A percentile compares a stretch with the other conserved stretches of the same genome.
phyloP scores from a whole-genome alignment of 2,888 invertebrate genomes.

The Nomada hirtipes region DNA sequence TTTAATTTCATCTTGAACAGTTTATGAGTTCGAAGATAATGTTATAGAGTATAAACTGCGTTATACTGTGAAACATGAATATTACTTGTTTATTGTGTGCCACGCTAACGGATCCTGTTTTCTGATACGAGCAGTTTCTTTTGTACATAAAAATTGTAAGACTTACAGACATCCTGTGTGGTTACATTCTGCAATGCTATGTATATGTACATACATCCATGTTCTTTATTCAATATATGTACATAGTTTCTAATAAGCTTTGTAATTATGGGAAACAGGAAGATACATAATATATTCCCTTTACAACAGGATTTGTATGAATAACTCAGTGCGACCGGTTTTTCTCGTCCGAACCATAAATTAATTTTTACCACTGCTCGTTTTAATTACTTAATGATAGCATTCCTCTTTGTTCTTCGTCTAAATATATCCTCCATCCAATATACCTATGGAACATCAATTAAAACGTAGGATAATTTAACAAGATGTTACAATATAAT shows the following conservation, averaged over 20 bases:
- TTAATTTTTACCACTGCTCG: constrained; percentile 18
- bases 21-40: neutral
- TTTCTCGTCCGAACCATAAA: constrained; percentile 31
- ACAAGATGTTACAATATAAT: too few relatives aligned
- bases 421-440: neutral
- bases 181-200: neutral
- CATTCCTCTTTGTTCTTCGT: neutral
- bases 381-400: constrained; percentile 32
- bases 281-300: constrained; percentile 44
- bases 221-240: constrained; percentile 20
- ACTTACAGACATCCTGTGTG: neutral
- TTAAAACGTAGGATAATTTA: neutral
- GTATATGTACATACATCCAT: too few relatives aligned
- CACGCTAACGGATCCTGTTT: too few relatives aligned
- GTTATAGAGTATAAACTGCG: too few relatives aligned
- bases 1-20: too few relatives aligned
- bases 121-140: too few relatives aligned
- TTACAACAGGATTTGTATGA: constrained; percentile 44
- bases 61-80: neutral
- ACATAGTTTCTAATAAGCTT: constrained; percentile 10
- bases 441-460: neutral
- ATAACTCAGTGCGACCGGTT: constrained; percentile 40
- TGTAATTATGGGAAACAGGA: constrained; percentile 41
- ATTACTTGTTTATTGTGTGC: too few relatives aligned
- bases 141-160: neutral